Evolutionary conservation across 2,797 vertebrate genomes (phyloP).

Genomic region (Aselliscus stoliczkanus): DNA sequence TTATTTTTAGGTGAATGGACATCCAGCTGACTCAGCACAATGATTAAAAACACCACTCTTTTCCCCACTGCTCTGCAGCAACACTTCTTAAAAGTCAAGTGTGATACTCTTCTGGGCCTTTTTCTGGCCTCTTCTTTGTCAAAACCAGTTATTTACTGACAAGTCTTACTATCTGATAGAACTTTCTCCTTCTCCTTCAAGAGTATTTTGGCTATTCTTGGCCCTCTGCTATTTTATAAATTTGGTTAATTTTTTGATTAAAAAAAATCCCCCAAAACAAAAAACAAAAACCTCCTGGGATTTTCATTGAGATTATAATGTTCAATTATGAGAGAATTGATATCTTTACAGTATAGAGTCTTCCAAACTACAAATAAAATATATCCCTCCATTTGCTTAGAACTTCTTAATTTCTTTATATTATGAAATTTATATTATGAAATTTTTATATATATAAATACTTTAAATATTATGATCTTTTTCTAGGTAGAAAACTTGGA

Average conservation of each 20-base stretch:
- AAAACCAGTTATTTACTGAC: background rate
- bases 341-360: background rate
- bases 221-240: background rate
- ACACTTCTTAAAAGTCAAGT: background rate
- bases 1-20: background rate
- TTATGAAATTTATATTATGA: too few relatives aligned
- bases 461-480: too few relatives aligned
- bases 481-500: background rate
- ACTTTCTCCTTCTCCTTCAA: background rate
- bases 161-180: background rate
- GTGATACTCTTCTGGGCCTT: background rate
- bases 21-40: background rate
- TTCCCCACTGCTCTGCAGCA: background rate
- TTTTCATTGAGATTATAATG: background rate
- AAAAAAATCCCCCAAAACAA: background rate
- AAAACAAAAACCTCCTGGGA: background rate
- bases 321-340: background rate
- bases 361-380: background rate
- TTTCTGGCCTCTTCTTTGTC: background rate
- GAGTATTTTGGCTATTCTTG: background rate
- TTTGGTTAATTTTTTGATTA: background rate
- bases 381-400: background rate
- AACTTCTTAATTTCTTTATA: background rate
- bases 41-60: background rate
- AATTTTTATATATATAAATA: too few relatives aligned